Evolutionary conservation across 1,140 invertebrate species (phyloP), one percentile per base, ranked within the genome.

Genomic region (Laupala kohalensis): DNA sequence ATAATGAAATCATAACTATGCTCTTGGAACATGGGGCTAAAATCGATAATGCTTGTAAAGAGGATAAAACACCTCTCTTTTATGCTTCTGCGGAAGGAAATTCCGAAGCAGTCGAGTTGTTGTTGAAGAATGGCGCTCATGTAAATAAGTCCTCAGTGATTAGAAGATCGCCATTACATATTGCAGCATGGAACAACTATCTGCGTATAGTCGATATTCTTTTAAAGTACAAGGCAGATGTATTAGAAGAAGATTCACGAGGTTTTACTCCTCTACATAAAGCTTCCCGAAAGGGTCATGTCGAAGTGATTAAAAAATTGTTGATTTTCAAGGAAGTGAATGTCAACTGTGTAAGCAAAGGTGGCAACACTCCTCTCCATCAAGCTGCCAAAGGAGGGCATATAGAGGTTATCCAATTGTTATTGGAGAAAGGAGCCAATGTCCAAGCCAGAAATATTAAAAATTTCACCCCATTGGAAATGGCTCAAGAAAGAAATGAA

Each of bases 171-270:
- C 78, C 80, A 25, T 74, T 80, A 68, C 79, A 79, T 75, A 75
- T 81, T 77, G 81, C 81, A 72, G 81, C 81, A 26, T 77, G 76
- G 26, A 77, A 78, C 73, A 78, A 79, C 73, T 80, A 81, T 75
- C 74, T 74, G 64, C 69, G 77, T 68, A 77, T 80, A 75, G 79
- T 83, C 73, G 76, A 77, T 68, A 76, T 80, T 77, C 79, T 83
- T 75, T 77, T 83, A 73, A 76, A 77, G 73, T 78, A 79, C 72
- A 80, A 78, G 74, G 79, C 78, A 72, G 78, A 80, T 74, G 76
- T 78, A 62, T 77, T 81, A 74, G 79, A 78, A 73, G 78, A 79
- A 74, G 82, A 83, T 77, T 81, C 79, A 72, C 80, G 78, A 73
- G 37, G 37, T 62, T 19, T 6, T 62, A 62, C 37, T 19, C 37